These are phyloP conservation scores for Metopolophium dirhodum DNA, from an alignment of 1,140 invertebrate genomes.

Conservation along the genomic window DNA sequence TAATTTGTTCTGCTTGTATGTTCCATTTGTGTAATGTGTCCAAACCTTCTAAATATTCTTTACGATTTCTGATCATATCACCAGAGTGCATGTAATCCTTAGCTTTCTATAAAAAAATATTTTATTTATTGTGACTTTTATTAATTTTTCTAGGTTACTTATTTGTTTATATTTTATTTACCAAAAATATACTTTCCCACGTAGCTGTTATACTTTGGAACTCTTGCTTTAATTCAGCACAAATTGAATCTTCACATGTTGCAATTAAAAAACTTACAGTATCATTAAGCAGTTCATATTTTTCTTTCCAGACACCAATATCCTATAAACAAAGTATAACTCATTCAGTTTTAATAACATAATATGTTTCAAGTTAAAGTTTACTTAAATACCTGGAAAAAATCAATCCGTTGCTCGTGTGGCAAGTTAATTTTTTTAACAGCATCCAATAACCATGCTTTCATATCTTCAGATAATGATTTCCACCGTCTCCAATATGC, in stretches of 20 bases:
- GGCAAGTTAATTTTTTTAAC: constrained; percentile 76
- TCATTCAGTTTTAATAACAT: not conserved
- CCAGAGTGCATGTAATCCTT: constrained; percentile 88
- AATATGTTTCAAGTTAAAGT: not conserved
- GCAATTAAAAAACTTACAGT: constrained; percentile 87
- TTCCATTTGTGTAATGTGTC: constrained; percentile 81
- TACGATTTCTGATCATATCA: constrained; percentile 80
- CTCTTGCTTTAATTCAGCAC: constrained; percentile 76
- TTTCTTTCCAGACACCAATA: constrained; percentile 87
- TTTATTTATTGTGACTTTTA: not conserved
- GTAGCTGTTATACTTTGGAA: constrained; percentile 74
- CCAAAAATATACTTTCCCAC: constrained; percentile 83
- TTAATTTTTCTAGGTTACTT: not conserved
- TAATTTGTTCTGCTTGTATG: constrained; percentile 73
- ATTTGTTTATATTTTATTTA: constrained; percentile 60
- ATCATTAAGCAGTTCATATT: constrained; percentile 80
- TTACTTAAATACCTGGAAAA: constrained; percentile 65
- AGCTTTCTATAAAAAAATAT: constrained; percentile 65
- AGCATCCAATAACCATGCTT: constrained; percentile 80
- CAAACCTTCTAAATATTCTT: constrained; percentile 80
- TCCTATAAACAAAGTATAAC: constrained; percentile 75
- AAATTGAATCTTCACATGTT: constrained; percentile 82
- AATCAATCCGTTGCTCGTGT: constrained; percentile 87
- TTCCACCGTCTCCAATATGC: constrained; percentile 88
- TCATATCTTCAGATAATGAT: constrained; percentile 74